Evolutionary conservation across 2,797 vertebrate species (phyloP).

Genomic region (Loriculus beryllinus): DNA sequence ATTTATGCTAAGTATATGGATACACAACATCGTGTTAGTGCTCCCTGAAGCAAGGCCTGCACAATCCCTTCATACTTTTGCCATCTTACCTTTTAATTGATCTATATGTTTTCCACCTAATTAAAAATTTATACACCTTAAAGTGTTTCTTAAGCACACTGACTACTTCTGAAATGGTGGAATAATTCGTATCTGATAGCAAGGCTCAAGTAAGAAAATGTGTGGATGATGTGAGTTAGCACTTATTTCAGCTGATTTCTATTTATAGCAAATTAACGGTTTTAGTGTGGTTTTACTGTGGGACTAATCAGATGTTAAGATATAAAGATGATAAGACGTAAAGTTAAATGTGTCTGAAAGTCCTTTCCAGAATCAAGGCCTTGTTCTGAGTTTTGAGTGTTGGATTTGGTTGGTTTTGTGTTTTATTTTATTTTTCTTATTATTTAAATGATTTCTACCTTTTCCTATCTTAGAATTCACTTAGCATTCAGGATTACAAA

Average conservation of each 20-base stretch:
- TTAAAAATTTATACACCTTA: background rate
- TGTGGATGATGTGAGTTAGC: background rate
- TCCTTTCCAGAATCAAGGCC: background rate
- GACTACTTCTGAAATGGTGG: background rate
- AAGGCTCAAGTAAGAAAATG: background rate
- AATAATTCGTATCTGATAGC: background rate
- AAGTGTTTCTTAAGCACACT: background rate
- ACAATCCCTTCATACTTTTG: background rate
- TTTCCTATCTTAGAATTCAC: background rate
- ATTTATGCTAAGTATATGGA: background rate
- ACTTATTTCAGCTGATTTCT: background rate
- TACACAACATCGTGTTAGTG: background rate
- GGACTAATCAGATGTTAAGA: background rate
- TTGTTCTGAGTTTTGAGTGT: background rate
- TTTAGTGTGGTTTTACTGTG: background rate
- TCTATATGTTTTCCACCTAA: background rate
- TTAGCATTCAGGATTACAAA: background rate
- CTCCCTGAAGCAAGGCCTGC: background rate
- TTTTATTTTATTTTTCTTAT: background rate
- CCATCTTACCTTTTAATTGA: background rate
- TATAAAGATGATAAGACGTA: background rate
- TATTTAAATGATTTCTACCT: background rate
- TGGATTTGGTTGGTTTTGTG: background rate
- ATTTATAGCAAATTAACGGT: background rate
- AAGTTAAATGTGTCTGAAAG: background rate